These are phyloP conservation scores for Lasiommata megera DNA, from an alignment of 2,888 invertebrate genomes.

Conservation along the genomic window DNA sequence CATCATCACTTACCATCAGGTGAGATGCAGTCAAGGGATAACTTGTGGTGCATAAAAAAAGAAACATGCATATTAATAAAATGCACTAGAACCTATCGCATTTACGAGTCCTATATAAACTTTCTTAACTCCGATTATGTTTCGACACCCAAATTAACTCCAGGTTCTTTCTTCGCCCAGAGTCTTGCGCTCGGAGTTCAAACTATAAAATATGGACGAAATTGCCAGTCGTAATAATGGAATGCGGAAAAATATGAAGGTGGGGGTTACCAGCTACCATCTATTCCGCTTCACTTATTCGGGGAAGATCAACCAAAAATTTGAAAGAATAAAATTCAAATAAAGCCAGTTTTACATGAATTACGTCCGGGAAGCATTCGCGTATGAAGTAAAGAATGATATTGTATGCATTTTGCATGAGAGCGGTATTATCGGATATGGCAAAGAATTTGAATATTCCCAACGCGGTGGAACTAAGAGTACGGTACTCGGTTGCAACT, in stretches of 20 bases:
- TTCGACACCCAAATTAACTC: background rate
- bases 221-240: constrained; percentile 22
- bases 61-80: too few species aligned
- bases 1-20: too few species aligned
- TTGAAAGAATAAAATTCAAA: constrained; percentile 72
- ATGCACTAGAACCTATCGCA: too few species aligned
- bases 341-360: constrained; percentile 75
- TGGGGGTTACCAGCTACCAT: constrained; percentile 7
- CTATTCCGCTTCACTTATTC: constrained; percentile 17
- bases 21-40: too few species aligned
- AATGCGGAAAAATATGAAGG: constrained; percentile 28
- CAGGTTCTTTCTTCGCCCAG: background rate
- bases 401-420: constrained; percentile 80
- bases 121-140: background rate
- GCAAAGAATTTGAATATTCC: constrained; percentile 76
- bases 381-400: constrained; percentile 76
- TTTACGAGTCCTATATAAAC: too few species aligned
- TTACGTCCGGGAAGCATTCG: constrained; percentile 66
- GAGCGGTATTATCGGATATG: constrained; percentile 74
- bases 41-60: too few species aligned
- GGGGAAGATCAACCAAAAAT: constrained; percentile 52
- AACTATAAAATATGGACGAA: background rate
- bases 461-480: constrained; percentile 42
- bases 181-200: background rate
- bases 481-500: constrained; percentile 21